phyloP scores from a whole-genome alignment of 2,797 vertebrate species.

The Onychomys torridus region DNA sequence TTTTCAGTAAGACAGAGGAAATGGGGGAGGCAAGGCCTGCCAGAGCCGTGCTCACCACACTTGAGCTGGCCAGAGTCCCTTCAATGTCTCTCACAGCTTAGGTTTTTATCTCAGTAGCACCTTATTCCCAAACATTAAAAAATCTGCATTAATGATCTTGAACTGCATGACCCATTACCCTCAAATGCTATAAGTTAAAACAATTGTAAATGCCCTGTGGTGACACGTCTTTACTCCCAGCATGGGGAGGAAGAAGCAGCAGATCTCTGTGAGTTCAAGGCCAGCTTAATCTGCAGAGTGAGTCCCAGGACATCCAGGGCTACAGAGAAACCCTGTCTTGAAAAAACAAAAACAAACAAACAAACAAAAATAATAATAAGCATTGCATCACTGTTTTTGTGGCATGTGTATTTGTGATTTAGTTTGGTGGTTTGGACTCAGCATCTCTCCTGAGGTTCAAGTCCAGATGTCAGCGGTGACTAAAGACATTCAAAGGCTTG shows the following conservation, averaged over 20 bases:
- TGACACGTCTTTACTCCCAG: background rate
- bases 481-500: background rate
- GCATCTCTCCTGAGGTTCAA: background rate
- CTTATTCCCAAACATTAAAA: background rate
- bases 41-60: background rate
- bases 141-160: background rate
- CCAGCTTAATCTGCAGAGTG: background rate
- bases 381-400: background rate
- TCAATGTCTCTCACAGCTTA: background rate
- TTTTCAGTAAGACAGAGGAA: background rate
- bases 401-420: background rate
- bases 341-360: background rate
- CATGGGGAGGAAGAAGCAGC: background rate
- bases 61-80: background rate
- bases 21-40: background rate
- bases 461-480: background rate
- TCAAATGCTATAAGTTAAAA: background rate
- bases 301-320: background rate
- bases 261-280: background rate
- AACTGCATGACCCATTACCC: background rate
- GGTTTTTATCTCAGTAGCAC: background rate
- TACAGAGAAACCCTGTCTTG: background rate
- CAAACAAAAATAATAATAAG: background rate
- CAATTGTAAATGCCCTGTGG: background rate
- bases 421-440: background rate